These are phyloP conservation scores for Botrylloides violaceus DNA, from an alignment of 23 tunicate species.

Conservation along the genomic window DNA sequence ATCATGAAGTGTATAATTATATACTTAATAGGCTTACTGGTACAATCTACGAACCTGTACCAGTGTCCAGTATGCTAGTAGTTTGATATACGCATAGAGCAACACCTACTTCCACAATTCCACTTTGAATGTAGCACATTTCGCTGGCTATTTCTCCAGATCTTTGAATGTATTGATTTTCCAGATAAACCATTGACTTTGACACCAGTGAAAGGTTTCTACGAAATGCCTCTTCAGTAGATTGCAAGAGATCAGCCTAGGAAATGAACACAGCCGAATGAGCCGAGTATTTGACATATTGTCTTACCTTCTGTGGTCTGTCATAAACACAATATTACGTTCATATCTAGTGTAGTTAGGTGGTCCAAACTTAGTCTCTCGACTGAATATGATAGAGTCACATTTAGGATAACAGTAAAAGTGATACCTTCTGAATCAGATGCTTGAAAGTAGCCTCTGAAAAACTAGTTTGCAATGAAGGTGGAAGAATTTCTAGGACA, in stretches of 20 bases:
- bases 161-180: constrained; percentile 72
- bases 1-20: too few species aligned
- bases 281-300: too few species aligned
- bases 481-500: constrained; percentile 39
- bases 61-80: not conserved
- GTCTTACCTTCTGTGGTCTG: too few species aligned
- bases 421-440: constrained; percentile 44
- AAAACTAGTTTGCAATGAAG: constrained; percentile 48
- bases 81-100: not conserved
- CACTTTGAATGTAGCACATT: constrained; percentile 69
- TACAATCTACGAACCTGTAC: too few species aligned
- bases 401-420: too few species aligned
- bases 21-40: too few species aligned
- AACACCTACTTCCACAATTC: constrained; percentile 56
- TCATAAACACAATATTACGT: too few species aligned
- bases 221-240: constrained; percentile 58
- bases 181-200: constrained; percentile 50
- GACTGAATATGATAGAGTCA: too few species aligned
- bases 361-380: too few species aligned
- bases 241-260: constrained; percentile 55
- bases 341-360: too few species aligned
- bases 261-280: too few species aligned
- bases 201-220: constrained; percentile 55
- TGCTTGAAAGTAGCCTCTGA: constrained; percentile 48
- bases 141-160: constrained; percentile 68